Evolutionary conservation across 2,113 vertebrate species (phyloP).

Genomic region (Thunnus maccoyii): DNA sequence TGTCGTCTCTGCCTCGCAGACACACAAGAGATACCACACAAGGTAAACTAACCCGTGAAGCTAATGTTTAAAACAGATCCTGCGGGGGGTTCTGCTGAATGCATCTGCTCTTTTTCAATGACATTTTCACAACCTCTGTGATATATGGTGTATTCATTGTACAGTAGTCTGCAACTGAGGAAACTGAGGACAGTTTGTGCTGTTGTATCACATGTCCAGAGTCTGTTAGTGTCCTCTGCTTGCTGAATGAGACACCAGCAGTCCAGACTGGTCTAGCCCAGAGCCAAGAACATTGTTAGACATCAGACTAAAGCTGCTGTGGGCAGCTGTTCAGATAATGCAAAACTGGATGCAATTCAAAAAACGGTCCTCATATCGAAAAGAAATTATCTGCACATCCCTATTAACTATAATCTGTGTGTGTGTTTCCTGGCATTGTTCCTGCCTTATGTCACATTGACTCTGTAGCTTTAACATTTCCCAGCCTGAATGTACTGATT

Average conservation of each 20-base stretch:
- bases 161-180: background rate
- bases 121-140: constrained; percentile 31
- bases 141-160: constrained; percentile 25
- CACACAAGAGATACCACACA: background rate
- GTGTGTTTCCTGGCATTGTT: constrained; percentile 26
- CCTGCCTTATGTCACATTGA: constrained; percentile 7
- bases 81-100: constrained; percentile 46
- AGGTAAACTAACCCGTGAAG: constrained; percentile 19
- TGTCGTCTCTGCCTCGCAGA: background rate
- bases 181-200: background rate
- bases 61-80: constrained; percentile 73
- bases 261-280: background rate
- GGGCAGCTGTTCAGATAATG: constrained; percentile 30
- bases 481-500: constrained; percentile 19
- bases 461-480: constrained; percentile 4
- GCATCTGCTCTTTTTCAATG: constrained; percentile 53
- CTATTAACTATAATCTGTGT: background rate
- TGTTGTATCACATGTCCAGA: constrained; percentile 6
- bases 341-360: constrained; percentile 22
- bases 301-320: constrained; percentile 35
- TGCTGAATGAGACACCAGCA: constrained; percentile 29
- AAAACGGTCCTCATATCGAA: constrained; percentile 9
- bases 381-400: constrained; percentile 1
- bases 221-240: background rate
- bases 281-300: constrained; percentile 21